phyloP scores from a whole-genome alignment of 2,113 vertebrate species.

The Dipodomys stephensi region DNA sequence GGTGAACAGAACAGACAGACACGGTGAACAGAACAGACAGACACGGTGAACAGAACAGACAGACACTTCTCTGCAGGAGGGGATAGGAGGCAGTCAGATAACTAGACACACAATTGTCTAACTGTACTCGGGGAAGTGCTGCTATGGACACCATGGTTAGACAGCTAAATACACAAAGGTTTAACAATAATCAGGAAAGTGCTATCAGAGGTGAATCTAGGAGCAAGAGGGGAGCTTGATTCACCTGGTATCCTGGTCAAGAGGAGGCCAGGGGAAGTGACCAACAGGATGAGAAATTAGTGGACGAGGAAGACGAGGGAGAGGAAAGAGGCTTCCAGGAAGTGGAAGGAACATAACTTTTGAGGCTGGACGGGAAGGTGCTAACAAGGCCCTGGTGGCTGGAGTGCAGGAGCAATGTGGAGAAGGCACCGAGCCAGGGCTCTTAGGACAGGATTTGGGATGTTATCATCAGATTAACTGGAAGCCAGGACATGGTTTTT shows the following conservation, averaged over 20 bases:
- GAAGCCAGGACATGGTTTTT: not conserved
- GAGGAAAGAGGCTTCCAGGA: not conserved
- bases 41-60: not conserved
- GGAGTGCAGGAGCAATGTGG: not conserved
- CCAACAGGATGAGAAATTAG: too few relatives aligned
- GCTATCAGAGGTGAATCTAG: not conserved
- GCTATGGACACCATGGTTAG: not conserved
- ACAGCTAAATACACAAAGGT: not conserved
- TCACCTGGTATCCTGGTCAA: not conserved
- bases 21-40: not conserved
- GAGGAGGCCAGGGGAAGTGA: not conserved
- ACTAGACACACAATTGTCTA: not conserved
- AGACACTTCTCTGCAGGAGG: not conserved
- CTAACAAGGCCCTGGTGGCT: not conserved
- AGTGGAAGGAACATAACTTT: not conserved
- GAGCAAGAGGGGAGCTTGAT: not conserved
- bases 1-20: not conserved
- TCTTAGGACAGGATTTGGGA: not conserved
- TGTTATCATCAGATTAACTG: not conserved
- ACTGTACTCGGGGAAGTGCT: not conserved
- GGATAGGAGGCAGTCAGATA: not conserved
- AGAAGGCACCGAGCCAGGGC: not conserved
- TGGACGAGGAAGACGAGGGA: not conserved
- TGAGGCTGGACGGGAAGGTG: not conserved
- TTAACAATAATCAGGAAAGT: not conserved